Evolutionary conservation across 2,797 vertebrate genomes (phyloP).

Genomic region (Tympanoctomys barrerae): DNA sequence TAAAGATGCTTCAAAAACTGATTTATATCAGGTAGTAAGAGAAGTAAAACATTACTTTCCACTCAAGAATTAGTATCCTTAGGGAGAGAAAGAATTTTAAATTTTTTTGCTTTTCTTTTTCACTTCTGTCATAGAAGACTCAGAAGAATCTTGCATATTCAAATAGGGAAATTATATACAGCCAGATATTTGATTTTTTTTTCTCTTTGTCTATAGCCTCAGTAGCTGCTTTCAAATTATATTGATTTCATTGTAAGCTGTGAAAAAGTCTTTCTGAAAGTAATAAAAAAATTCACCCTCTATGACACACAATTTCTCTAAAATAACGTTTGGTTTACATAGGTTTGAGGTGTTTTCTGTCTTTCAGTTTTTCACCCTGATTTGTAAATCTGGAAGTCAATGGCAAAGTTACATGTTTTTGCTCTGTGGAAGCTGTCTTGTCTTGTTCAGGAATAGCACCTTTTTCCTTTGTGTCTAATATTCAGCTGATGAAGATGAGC

Average conservation of each 20-base stretch:
- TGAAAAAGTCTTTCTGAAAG: conserved; percentile 13
- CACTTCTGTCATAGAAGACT: background rate
- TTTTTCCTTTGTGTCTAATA: background rate
- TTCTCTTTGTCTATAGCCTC: background rate
- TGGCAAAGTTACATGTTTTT: background rate
- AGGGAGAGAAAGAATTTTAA: background rate
- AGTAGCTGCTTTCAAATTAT: conserved; percentile 13
- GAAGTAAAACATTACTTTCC: background rate
- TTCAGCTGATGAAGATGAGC: background rate
- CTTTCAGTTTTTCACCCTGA: background rate
- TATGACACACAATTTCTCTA: background rate
- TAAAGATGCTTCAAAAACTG: background rate
- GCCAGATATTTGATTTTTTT: background rate
- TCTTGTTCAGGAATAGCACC: background rate
- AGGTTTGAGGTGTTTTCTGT: background rate
- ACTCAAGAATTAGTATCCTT: background rate
- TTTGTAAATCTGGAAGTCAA: background rate
- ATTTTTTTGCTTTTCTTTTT: background rate
- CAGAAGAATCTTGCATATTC: background rate
- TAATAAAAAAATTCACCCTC: background rate
- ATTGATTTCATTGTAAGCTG: background rate
- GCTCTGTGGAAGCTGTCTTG: fast-evolving
- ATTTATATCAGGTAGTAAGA: background rate
- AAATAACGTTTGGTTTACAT: background rate
- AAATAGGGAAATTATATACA: background rate